A percentile compares a stretch with the other conserved stretches of the same genome.
Conservation (phyloP, 2,797 vertebrate species). For the Apodemus agrarius region DNA sequence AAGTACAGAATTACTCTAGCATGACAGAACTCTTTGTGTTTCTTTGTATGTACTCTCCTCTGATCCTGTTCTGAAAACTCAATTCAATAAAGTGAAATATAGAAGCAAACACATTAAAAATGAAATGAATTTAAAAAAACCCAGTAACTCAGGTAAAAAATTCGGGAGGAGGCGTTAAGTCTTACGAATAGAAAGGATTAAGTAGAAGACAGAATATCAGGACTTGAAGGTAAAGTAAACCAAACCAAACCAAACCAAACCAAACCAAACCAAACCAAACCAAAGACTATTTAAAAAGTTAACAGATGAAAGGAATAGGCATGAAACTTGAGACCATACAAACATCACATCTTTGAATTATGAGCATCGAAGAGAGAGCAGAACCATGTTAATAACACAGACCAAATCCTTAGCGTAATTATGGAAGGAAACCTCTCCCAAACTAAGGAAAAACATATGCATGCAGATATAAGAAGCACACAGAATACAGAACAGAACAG, state of each 20-base stretch:
- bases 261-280: no score
- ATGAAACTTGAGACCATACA: neutral
- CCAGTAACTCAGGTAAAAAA: neutral
- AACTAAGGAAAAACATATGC: neutral
- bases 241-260: no score
- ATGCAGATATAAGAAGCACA: neutral
- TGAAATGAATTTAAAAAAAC: neutral
- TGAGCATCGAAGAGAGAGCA: neutral
- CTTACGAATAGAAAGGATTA: neutral
- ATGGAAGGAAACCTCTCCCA: neutral
- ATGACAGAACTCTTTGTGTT: neutral
- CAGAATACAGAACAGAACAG: neutral
- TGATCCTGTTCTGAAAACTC: neutral
- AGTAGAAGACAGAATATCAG: neutral
- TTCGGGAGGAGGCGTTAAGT: neutral
- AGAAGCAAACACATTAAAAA: neutral
- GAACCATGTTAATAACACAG: neutral
- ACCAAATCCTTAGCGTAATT: neutral
- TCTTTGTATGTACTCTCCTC: neutral
- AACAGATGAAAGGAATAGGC: neutral
- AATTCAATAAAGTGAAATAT: neutral
- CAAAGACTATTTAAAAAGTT: neutral
- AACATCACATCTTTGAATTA: neutral
- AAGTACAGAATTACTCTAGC: conserved; percentile 12
- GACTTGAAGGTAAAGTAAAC: neutral